Evolutionary conservation across 2,888 invertebrate genomes (phyloP).

Genomic region (Nasonovia ribisnigri): DNA sequence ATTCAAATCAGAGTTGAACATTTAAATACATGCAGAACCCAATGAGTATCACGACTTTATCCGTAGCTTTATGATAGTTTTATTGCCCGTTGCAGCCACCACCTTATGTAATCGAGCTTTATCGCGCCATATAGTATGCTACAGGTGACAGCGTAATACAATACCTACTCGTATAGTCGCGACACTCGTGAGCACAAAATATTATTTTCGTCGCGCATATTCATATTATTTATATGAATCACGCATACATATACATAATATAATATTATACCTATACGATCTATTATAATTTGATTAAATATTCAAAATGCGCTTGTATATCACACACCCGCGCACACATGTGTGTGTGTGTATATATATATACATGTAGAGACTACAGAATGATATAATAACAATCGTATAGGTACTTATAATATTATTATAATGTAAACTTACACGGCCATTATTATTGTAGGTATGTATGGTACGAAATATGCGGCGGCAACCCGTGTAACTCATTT

Average conservation of each 20-base stretch:
- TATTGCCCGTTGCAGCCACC: not conserved
- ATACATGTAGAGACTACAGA: not conserved
- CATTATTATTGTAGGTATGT: not conserved
- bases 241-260: not conserved
- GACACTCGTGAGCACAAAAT: not conserved
- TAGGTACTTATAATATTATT: not conserved
- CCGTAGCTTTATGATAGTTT: not conserved
- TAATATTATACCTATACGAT: not conserved
- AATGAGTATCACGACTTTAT: not conserved
- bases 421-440: not conserved
- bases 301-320: not conserved
- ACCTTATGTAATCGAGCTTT: not conserved
- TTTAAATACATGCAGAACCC: not conserved
- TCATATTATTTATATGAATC: not conserved
- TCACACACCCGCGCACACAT: not conserved
- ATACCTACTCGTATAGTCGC: not conserved
- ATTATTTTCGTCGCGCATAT: not conserved
- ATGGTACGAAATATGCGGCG: not conserved
- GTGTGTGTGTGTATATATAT: not conserved
- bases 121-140: not conserved
- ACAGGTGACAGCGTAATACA: not conserved
- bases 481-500: conserved; percentile 42
- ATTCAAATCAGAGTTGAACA: not conserved
- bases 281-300: not conserved
- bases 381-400: not conserved